Evolutionary conservation across 1,140 invertebrate species (phyloP).

Genomic region (Zaprionus vittiger): DNA sequence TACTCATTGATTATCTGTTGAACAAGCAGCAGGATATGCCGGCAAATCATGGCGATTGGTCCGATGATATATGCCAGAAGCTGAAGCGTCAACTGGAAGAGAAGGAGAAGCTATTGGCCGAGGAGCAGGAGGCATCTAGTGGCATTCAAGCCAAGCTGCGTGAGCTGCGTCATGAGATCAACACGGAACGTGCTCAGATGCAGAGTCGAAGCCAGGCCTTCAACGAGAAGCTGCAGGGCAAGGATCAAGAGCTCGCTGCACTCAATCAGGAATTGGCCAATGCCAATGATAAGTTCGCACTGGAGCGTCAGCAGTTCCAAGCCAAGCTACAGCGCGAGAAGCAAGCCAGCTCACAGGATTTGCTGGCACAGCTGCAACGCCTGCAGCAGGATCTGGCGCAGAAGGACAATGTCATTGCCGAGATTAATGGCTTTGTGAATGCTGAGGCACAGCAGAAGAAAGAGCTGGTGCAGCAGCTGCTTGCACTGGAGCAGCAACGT

Average conservation of each 20-base stretch:
- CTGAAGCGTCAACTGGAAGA: slow-evolving; percentile 94
- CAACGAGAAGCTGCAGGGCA: slow-evolving; percentile 72
- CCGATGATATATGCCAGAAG: slow-evolving; percentile 93
- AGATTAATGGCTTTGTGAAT: slow-evolving; percentile 70
- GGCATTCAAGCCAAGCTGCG: slow-evolving; percentile 90
- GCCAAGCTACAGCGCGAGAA: slow-evolving; percentile 69
- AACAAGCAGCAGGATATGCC: slow-evolving; percentile 93
- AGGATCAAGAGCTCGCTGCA: slow-evolving; percentile 69
- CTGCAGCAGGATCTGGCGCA: slow-evolving; percentile 74
- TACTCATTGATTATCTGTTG: slow-evolving; percentile 93
- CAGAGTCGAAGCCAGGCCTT: slow-evolving; percentile 85
- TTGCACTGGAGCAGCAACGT: slow-evolving; percentile 70
- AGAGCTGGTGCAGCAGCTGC: slow-evolving; percentile 67
- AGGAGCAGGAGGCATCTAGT: slow-evolving; percentile 89
- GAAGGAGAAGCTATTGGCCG: slow-evolving; percentile 89
- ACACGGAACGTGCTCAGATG: slow-evolving; percentile 87
- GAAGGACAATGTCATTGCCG: slow-evolving; percentile 76
- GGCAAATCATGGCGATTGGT: slow-evolving; percentile 92
- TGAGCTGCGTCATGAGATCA: slow-evolving; percentile 90
- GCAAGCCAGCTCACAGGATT: slow-evolving; percentile 75
- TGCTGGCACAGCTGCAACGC: slow-evolving; percentile 70
- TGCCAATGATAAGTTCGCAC: slow-evolving; percentile 71
- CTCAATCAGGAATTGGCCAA: slow-evolving; percentile 72
- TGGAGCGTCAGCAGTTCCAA: slow-evolving; percentile 83
- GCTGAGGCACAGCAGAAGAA: slow-evolving; percentile 74